phyloP scores from a whole-genome alignment of 2,797 vertebrate genomes.

The Champsocephalus gunnari region DNA sequence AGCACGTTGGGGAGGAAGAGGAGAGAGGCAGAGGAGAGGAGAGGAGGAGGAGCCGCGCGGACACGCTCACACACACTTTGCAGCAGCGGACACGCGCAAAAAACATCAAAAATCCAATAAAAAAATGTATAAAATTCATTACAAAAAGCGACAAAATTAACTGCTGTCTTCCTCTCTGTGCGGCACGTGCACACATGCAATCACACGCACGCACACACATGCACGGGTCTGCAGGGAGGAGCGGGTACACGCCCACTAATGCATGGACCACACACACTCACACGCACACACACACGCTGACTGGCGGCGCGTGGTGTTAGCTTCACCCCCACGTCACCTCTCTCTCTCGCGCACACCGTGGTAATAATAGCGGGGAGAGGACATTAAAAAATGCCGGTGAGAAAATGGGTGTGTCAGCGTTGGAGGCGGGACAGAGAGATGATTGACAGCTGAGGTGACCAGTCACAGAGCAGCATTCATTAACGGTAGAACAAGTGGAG shows the following conservation, averaged over 20 bases:
- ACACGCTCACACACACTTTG: conserved; percentile 56
- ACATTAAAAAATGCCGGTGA: conserved; percentile 56
- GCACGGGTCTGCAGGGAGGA: conserved; percentile 55
- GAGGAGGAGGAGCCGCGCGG: conserved; percentile 18
- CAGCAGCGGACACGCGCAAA: conserved; percentile 10
- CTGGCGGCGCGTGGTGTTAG: conserved; percentile 28
- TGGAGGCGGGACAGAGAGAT: conserved; percentile 44
- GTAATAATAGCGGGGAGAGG: conserved; percentile 17
- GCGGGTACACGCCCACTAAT: conserved; percentile 64
- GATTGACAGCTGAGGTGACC: conserved; percentile 62
- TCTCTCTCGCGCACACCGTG: conserved; percentile 37
- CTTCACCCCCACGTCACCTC: conserved; percentile 60
- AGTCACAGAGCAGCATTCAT: conserved; percentile 7
- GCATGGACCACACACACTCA: conserved; percentile 26
- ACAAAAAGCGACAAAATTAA: neutral
- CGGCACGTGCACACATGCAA: conserved; percentile 13
- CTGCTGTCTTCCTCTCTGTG: neutral
- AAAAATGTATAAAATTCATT: neutral
- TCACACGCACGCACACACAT: conserved; percentile 28
- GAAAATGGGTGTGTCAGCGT: conserved; percentile 64
- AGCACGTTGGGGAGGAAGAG: conserved; percentile 64
- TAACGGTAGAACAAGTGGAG: neutral
- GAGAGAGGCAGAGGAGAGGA: conserved; percentile 29
- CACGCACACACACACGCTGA: no score
- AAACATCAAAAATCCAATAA: neutral